Conservation (phyloP, 2,888 invertebrate species). For the Lampropteryx suffumata region DNA sequence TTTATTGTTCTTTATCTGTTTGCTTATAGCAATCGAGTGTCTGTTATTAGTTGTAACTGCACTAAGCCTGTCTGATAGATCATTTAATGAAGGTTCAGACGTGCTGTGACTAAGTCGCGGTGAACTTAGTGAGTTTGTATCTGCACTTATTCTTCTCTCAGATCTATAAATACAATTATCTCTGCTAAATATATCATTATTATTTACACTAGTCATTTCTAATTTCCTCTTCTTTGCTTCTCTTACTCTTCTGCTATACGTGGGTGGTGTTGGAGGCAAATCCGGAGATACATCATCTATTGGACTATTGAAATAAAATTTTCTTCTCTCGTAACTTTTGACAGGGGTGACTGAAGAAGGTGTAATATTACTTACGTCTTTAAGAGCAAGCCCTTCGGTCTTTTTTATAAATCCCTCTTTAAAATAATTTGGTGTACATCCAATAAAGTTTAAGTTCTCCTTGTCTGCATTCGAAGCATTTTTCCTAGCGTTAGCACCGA, state of each 20-base stretch:
- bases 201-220: conserved; percentile 65
- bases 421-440: conserved; percentile 83
- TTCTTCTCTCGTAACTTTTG: conserved; percentile 59
- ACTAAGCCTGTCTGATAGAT: conserved; percentile 66
- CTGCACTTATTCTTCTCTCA: conserved; percentile 63
- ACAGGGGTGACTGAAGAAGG: conserved; percentile 73
- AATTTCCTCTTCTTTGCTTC: conserved; percentile 77
- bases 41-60: conserved; percentile 54
- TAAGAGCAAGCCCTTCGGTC: conserved; percentile 72
- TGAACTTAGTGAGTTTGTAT: conserved; percentile 50
- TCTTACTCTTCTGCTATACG: conserved; percentile 73
- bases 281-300: conserved; percentile 66
- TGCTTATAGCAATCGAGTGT: conserved; percentile 53
- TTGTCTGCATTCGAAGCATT: conserved; percentile 64
- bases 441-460: conserved; percentile 77
- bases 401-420: conserved; percentile 83
- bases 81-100: conserved; percentile 70
- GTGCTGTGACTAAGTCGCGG: conserved; percentile 65
- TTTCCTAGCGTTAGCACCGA: conserved; percentile 65
- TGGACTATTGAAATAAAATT: conserved; percentile 52
- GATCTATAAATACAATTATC: conserved; percentile 68
- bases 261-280: conserved; percentile 69
- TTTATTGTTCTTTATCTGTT: conserved; percentile 45
- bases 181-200: conserved; percentile 60
- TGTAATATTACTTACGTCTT: conserved; percentile 85